Base-by-base conservation (phyloP, 2,888 invertebrate genomes). In the Galerucella calmariensis region DNA sequence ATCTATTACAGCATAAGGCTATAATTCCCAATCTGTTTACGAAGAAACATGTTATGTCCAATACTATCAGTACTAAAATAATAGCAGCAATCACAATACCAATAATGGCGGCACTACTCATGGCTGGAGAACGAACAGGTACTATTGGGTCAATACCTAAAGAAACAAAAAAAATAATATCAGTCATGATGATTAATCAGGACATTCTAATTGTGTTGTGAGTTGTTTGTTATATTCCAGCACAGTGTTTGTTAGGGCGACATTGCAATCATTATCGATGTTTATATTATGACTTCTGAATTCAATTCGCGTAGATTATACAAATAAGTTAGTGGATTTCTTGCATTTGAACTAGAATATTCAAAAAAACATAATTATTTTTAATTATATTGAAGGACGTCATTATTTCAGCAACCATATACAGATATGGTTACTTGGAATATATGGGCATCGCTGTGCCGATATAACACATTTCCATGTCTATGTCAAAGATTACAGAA, bases 41-140 rank as follows among this genome's bases (percentile, higher is more conserved):
- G 90, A 92, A 86, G 89, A 92, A 90, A 85, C 97, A 96, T 56
- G 95, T 90, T 10, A 97, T 89, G 86, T 98, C 98, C 81, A 97
- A 92, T 79, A 97, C 89, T 82, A 97, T 88, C 76, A 97, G 89
- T 78, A 97, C 90, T 79, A 95, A 88, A 68, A 95, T 90, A 63
- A 97, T 92, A 65, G 95, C 94, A 59, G 93, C 94, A 75, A 97
- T 90, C 48, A 97, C 95, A 81, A 97, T 92, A 77, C 95, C 95
- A 81, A 97, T 94, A 82, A 97, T 95, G 73, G 94, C 91, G 14
- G 92, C 92, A 82, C 93, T 94, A 80, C 92, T 92, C 77, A 94
- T 89, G 68, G 90, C 86, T 74, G 92, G 90, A 46, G 85, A 87
- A 62, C 88, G 87, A 72, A 88, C 88, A 69, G 84, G 81, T 46